phyloP scores from a whole-genome alignment of 2,113 vertebrate species.

The Ciconia stormi region DNA sequence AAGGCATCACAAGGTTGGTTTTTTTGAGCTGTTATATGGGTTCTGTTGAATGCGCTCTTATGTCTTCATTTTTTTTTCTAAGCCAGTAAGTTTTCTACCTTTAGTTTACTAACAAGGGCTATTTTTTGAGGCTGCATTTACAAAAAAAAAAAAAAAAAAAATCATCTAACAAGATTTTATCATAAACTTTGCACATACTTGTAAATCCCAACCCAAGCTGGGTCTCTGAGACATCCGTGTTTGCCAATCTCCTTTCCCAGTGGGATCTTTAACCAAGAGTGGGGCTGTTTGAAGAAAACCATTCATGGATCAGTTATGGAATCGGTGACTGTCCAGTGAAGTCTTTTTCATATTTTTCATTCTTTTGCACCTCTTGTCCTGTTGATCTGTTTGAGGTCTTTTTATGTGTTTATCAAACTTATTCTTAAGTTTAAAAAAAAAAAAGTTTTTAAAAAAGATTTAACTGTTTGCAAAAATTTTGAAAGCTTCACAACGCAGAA shows the following conservation, averaged over 20 bases:
- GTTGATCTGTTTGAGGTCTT: constrained; percentile 88
- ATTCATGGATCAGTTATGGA: not conserved
- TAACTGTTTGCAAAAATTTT: constrained; percentile 68
- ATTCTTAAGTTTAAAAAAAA: constrained; percentile 88
- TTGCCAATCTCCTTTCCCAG: constrained; percentile 48
- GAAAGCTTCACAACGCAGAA: constrained; percentile 50
- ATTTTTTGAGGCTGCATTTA: constrained; percentile 49
- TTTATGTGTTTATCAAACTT: constrained; percentile 86
- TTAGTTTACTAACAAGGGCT: constrained; percentile 44
- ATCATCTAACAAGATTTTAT: constrained; percentile 18
- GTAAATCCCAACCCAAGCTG: constrained; percentile 19
- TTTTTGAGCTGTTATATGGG: not conserved
- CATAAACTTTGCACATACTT: constrained; percentile 36
- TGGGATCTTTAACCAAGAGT: constrained; percentile 51
- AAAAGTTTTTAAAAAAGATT: constrained; percentile 33
- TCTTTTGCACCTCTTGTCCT: constrained; percentile 72
- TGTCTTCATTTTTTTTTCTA: not conserved
- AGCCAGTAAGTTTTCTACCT: not conserved
- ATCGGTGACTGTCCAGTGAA: constrained; percentile 19
- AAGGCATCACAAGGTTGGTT: not conserved
- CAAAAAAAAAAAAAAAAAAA: not conserved
- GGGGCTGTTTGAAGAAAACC: constrained; percentile 12
- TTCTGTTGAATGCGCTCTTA: not conserved
- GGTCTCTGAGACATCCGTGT: constrained; percentile 16
- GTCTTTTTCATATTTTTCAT: constrained; percentile 31